These are phyloP conservation scores for Sebastes taczanowskii DNA, from an alignment of 2,797 vertebrate species.

Conservation along the genomic window DNA sequence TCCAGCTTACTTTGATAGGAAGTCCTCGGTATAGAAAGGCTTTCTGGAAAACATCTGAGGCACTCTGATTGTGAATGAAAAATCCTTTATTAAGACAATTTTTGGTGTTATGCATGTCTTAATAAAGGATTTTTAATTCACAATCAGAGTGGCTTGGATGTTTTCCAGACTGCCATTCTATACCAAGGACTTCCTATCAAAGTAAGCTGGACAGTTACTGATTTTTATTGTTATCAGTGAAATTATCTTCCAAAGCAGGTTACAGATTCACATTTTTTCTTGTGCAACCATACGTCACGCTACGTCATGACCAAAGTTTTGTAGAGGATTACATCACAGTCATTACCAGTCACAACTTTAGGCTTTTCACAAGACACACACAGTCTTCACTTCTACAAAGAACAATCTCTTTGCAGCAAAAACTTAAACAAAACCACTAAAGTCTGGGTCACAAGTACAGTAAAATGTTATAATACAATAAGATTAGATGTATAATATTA, in stretches of 20 bases:
- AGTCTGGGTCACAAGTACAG: not conserved
- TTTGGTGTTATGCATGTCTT: too few relatives aligned
- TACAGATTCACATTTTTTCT: not conserved
- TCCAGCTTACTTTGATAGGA: too few relatives aligned
- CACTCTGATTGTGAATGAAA: too few relatives aligned
- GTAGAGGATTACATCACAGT: slow-evolving; percentile 45
- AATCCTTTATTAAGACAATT: too few relatives aligned
- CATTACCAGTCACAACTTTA: slow-evolving; percentile 31
- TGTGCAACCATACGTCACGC: not conserved
- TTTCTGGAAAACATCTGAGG: too few relatives aligned
- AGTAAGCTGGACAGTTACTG: too few relatives aligned
- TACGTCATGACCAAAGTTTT: slow-evolving; percentile 6
- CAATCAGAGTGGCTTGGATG: too few relatives aligned
- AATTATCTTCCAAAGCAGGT: not conserved
- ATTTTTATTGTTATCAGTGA: too few relatives aligned
- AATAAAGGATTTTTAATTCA: too few relatives aligned
- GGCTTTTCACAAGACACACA: slow-evolving; percentile 26
- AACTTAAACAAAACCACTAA: not conserved
- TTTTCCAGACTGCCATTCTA: too few relatives aligned
- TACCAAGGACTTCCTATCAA: too few relatives aligned
- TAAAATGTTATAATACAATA: not conserved
- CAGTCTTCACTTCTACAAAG: not conserved
- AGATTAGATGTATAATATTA: not conserved
- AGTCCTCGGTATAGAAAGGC: too few relatives aligned
- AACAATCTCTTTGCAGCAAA: not conserved